Evolutionary conservation across 1,140 invertebrate species (phyloP), one percentile per base, ranked within the genome.

Genomic region (Drosophila kanapiae): DNA sequence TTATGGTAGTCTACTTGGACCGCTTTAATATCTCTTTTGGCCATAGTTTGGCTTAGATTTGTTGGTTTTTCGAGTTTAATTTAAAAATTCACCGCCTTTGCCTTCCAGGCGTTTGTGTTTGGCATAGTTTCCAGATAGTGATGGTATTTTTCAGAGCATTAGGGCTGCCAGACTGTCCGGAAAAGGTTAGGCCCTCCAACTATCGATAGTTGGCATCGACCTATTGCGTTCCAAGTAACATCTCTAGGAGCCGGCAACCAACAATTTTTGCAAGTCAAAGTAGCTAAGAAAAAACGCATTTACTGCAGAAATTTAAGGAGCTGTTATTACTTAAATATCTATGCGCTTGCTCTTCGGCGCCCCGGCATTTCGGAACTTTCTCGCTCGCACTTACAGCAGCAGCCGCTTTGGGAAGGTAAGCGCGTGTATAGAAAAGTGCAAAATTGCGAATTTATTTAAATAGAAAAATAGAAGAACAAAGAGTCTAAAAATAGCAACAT

Each of bases 401-500:
- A 57, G 47, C 8, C 37, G 57, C 48, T 11, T 75, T 49, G 35
- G 67, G 51, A 88, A 80, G 64, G 83, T 87, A 43, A 88, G 83
- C n/a, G 14, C 57, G 38, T 14, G 16, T 6, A 16, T 0, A 37
- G 31, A 37, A 72, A 14, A 16, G 23, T 42, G 43, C 45, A 49
- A 23, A 75, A 35, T 31, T 43, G 18, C 14, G n/a, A 47, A 23
- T 13, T 13, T 23, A 6, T 23, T 33, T 35, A 42, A 75, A 78
- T 31, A 37, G 18, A 59, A 75, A 13, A 23, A n/a, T n/a, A n/a
- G n/a, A 18, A 6, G 38, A 64, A 64, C 38, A 61, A 33, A 43
- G 29, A 23, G 5, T 60, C 80, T 87, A 88, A 71, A 88, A 88
- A 87, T 87, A 87, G 62, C 27, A 31, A 35, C 9, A 76, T 86